A percentile compares a stretch with the other conserved stretches of the same genome.
Evolutionary conservation across 1,140 invertebrate genomes (phyloP).

Genomic region (Eupristina koningsbergeri): DNA sequence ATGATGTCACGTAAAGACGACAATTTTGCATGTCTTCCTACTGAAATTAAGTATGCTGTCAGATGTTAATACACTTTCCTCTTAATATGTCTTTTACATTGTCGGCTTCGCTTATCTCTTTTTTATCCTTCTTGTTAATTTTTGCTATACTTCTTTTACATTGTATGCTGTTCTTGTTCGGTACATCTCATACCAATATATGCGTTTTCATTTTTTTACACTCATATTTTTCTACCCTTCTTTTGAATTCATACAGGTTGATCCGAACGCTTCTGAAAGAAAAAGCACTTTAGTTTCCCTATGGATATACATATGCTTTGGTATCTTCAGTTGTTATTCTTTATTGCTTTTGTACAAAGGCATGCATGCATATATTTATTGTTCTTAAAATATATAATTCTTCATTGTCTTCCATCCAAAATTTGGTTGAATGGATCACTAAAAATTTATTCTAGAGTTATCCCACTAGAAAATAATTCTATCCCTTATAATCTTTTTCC

Average conservation of each 20-base stretch:
- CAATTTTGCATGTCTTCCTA: not conserved
- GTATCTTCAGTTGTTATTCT: not conserved
- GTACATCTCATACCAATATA: not conserved
- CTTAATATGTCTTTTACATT: not conserved
- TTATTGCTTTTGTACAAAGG: not conserved
- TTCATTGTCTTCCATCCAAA: not conserved
- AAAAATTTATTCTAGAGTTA: not conserved
- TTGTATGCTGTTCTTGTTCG: not conserved
- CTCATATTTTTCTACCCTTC: not conserved
- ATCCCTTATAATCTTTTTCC: not conserved
- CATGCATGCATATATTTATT: not conserved
- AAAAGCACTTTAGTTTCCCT: not conserved
- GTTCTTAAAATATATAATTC: not conserved
- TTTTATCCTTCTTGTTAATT: not conserved
- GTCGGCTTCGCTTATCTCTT: not conserved
- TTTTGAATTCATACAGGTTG: not conserved
- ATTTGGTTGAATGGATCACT: not conserved
- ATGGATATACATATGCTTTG: not conserved
- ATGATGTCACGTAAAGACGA: not conserved
- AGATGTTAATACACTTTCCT: not conserved
- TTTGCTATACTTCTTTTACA: not conserved
- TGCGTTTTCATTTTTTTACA: not conserved
- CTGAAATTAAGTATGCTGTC: not conserved
- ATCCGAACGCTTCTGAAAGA: not conserved
- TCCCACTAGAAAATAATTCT: not conserved